Evolutionary conservation across 2,797 vertebrate genomes (phyloP).

Genomic region (Sebastes nivosus): DNA sequence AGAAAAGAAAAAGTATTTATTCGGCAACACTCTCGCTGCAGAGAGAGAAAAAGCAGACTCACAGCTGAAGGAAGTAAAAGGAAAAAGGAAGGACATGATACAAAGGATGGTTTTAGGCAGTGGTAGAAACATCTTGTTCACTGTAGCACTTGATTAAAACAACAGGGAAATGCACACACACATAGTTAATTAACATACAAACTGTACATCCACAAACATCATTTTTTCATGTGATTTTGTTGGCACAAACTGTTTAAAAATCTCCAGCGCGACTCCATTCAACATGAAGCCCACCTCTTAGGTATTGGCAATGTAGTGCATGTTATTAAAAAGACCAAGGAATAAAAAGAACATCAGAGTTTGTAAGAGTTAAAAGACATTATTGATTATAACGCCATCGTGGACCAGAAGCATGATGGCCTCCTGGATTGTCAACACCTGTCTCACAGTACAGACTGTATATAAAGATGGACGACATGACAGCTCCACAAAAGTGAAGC

Average conservation of each 20-base stretch:
- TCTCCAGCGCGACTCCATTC: conserved; percentile 26
- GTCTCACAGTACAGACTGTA: background rate
- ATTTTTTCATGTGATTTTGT: conserved; percentile 41
- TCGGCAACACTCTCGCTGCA: conserved; percentile 60
- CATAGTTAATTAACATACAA: conserved; percentile 40
- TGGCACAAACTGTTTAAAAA: conserved; percentile 71
- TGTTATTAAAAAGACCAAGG: conserved; percentile 46
- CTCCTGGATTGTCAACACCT: conserved; percentile 58
- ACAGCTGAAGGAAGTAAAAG: conserved; percentile 48
- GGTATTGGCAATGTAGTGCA: conserved; percentile 73
- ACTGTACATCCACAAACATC: conserved; percentile 39
- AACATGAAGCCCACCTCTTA: conserved; percentile 25
- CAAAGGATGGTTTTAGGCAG: conserved; percentile 60
- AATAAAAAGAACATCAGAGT: background rate
- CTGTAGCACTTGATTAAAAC: conserved; percentile 56
- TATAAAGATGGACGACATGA: too few relatives aligned
- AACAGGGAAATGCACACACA: conserved; percentile 40
- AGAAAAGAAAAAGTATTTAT: conserved; percentile 79
- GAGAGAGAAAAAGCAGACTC: conserved; percentile 54
- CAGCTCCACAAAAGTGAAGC: too few relatives aligned
- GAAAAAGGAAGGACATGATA: conserved; percentile 53
- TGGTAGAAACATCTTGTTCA: conserved; percentile 58
- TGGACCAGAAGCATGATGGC: conserved; percentile 13
- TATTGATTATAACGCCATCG: conserved; percentile 5
- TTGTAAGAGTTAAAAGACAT: background rate